Evolutionary conservation across 2,113 vertebrate genomes (phyloP).

Genomic region (Hippolais icterina): DNA sequence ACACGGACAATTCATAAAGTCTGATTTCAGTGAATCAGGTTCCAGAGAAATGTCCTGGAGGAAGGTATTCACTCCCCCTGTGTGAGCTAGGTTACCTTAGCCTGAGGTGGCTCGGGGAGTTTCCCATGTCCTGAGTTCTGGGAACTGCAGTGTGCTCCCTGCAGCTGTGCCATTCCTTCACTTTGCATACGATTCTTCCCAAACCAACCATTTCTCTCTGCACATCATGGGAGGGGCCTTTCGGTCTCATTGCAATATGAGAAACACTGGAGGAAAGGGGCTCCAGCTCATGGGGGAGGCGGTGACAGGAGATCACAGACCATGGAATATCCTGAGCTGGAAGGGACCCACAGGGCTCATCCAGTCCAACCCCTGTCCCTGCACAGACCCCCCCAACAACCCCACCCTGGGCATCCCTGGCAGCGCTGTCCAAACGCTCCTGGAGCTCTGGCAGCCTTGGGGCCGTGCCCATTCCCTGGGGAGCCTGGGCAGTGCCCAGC

Average conservation of each 20-base stretch:
- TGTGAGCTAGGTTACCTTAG: neutral
- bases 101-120: accelerated
- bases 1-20: neutral
- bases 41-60: neutral
- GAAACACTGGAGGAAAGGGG: neutral
- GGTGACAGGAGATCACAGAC: neutral
- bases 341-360: accelerated
- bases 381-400: neutral
- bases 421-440: accelerated
- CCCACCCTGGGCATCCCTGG: neutral
- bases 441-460: neutral
- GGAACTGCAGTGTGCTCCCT: neutral
- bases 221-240: no score
- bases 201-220: neutral
- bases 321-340: neutral
- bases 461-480: neutral
- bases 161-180: neutral
- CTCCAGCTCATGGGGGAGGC: neutral
- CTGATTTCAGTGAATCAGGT: neutral
- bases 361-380: accelerated
- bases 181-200: neutral
- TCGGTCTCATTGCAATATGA: accelerated
- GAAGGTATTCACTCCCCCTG: neutral
- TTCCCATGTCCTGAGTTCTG: neutral
- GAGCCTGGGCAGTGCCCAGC: neutral